phyloP scores from a whole-genome alignment of 1,140 invertebrate genomes.

The Anastrepha ludens region DNA sequence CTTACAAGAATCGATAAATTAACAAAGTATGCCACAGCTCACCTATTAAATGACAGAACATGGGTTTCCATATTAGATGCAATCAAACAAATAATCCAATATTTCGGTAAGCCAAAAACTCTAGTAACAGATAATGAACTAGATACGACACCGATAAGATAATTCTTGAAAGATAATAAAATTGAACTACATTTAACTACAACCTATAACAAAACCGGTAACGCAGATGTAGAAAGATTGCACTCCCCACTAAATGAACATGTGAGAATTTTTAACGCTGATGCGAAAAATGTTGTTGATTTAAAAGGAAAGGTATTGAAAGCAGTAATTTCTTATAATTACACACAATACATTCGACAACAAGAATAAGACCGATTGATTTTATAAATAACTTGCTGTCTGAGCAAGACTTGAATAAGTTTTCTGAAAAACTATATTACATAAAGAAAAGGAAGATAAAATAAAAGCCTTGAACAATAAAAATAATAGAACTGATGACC shows the following conservation, averaged over 20 bases:
- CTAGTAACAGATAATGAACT: conserved; percentile 24
- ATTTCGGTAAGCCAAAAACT: not conserved
- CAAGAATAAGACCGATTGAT: too few species aligned
- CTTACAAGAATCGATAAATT: too few species aligned
- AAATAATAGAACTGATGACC: too few species aligned
- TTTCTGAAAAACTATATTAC: not conserved
- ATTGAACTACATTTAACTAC: not conserved
- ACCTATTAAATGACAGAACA: too few species aligned
- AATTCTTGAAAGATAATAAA: not conserved
- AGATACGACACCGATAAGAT: not conserved
- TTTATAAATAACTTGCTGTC: too few species aligned
- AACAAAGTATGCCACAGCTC: too few species aligned
- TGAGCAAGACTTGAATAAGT: too few species aligned
- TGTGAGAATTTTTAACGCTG: not conserved
- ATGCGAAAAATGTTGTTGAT: not conserved
- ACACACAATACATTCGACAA: too few species aligned
- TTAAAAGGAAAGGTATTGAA: too few species aligned
- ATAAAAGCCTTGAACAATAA: too few species aligned
- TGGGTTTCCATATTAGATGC: not conserved
- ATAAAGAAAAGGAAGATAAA: too few species aligned
- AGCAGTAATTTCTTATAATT: too few species aligned
- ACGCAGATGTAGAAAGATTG: not conserved
- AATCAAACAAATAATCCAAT: not conserved
- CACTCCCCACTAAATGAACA: not conserved
- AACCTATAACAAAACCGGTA: not conserved